Base-by-base conservation (phyloP, 2,113 vertebrate genomes). In the Paracanthobrama guichenoti region DNA sequence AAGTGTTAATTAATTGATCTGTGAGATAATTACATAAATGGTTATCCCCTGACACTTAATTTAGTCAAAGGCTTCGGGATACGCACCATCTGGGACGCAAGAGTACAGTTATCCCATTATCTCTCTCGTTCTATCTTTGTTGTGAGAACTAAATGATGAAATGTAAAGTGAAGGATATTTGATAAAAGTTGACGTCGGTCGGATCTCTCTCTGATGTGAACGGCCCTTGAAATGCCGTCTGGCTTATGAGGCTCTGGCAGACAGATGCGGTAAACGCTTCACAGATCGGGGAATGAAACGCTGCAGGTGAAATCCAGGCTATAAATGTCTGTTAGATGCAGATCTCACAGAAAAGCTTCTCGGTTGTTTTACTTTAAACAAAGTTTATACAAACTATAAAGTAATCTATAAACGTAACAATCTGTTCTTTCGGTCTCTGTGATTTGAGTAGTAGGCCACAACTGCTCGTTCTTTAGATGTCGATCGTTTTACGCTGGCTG, bases 1-100 rank as follows among this genome's bases (percentile, higher is more conserved):
- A 59, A 73, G 67, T 55, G 48, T 50, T 77, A 42, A 83, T 92
- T 88, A 91, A 78, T 64, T 6, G 83, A 86, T 74, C 84, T 82
- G 89, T 86, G 80, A 75, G 50, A 86, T 90, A 89, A 88, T 91
- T 91, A 89, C 88, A 86, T 82, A 88, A 91, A 88, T 83, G 57
- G 88, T 91, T 90, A 83, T 85, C 66, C 87, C 86, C 64, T 13
- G 84, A 79, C 35, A 55, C 88, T 89, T 91, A 85, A 78, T 91
- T 93, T 90, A 89, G 81, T 85, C 39, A 74, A 84, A 87, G 79
- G 88, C 91, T 80, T 82, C 88, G 89, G 91, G 90, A 87, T 22
- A 83, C 67, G 28, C 67, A 82, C 90, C 92, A 91, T 93, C 92
- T 94, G 92, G 86, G 90, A 85, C 62, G 78, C 66, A 81, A 44